Evolutionary conservation across 2,888 invertebrate genomes (phyloP), one percentile per base, ranked within the genome.

Genomic region (Ophraella communa): DNA sequence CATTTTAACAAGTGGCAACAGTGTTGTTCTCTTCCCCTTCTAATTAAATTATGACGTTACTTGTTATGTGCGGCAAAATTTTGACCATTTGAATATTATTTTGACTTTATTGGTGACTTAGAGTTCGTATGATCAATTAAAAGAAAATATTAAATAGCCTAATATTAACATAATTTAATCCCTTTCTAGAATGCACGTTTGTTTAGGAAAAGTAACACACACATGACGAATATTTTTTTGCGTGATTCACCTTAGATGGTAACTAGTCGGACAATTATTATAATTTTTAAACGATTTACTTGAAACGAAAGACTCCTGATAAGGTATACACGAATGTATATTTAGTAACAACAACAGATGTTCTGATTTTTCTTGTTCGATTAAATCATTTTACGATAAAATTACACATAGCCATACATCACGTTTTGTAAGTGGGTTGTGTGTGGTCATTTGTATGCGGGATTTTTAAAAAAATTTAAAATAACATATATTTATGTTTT

Each of bases 171-270:
- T n/a, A n/a, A n/a, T n/a, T n/a, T n/a, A n/a, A n/a, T n/a, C 14
- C 39, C 45, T 11, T 21, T 21, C 10, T 7, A 45, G 21, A 45
- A 7, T 3, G 10, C n/a, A 45, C 24, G 45, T 56, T 54, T 54
- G 39, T 39, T 14, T 21, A 23, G 18, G 18, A 61, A 66, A 66
- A 66, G 66, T 66, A 61, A 61, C 66, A 66, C 63, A 66, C 63
- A 63, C 53, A 61, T 64, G 66, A 66, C 63, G 55, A 66, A 62
- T 45, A 53, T 21, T 47, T 45, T n/a, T 20, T 27, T 49, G 57
- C 57, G 54, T 63, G 63, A 66, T 49, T 66, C 66, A 66, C 54
- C 57, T 47, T 61, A 52, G 60, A 66, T 54, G 63, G 66, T 54
- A 63, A 56, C 53, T 47, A 23, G 54, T 49, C 49, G 27, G 30